Base-by-base conservation (phyloP, 2,113 vertebrate genomes). In the Penelope pileata region DNA sequence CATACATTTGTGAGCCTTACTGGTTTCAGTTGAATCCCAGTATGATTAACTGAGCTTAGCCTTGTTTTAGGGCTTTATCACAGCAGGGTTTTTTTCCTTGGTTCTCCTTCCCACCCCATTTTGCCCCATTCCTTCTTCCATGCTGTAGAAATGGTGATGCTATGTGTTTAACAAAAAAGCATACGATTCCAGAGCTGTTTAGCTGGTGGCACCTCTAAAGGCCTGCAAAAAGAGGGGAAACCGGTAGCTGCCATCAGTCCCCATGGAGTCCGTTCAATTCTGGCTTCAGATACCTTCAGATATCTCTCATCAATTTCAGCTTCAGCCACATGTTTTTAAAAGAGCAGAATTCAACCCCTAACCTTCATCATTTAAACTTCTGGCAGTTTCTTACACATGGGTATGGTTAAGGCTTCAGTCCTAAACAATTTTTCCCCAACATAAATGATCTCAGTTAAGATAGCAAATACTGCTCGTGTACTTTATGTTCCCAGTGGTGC, bases 101-200 rank as follows among this genome's bases (percentile, higher is more conserved):
- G 23, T 30, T 29, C 21, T 29, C 14, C 13, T 48, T 12, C 8
- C 4, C 16, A 40, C 4, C 8, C 34, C 21, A 6, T 75, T 72
- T 56, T 73, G 13, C 22, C 29, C 51, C 14, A 47, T 43, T 63
- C 19, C 83, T 81, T 70, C 48, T 14, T n/a, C 24, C 17, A 6
- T 14, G 16, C 29, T 18, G 7, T 8, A 51, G 6, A 36, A 77
- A 84, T 6, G 6, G 30, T 38, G 29, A 74, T 59, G 16, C 2
- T 75, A 60, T 0, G 0, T 12, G 2, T 53, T 56, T 45, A 54
- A 38, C 3, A 42, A 51, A 73, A 67, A 59, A 24, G 5, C 0
- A 0, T 3, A 6, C 0, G 0, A 48, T 23, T 78, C 12, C 38
- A 68, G 29, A 75, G 15, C 13, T 80, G 23, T 43, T 69, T 40